phyloP scores from a whole-genome alignment of 2,113 vertebrate species.

The Octodon degus region DNA sequence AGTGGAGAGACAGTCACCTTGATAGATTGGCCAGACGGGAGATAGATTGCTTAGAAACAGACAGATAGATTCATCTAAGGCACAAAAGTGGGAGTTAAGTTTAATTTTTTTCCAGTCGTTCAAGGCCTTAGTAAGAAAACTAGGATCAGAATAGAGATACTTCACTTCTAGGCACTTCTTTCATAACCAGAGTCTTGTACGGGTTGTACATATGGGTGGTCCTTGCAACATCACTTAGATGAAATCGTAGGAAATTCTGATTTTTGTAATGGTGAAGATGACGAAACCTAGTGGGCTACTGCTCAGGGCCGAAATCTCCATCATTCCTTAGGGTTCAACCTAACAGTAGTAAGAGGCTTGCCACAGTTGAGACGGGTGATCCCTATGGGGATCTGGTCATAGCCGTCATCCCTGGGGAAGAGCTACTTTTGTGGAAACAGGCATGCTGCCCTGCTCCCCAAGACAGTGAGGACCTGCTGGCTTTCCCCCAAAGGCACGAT shows the following conservation, averaged over 20 bases:
- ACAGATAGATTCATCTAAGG: not conserved
- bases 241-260: not conserved
- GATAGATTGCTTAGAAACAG: not conserved
- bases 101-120: not conserved
- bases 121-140: not conserved
- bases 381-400: not conserved
- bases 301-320: not conserved
- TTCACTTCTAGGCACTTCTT: not conserved
- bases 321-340: not conserved
- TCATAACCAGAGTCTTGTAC: rapidly evolving
- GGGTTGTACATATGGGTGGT: rapidly evolving
- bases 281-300: not conserved
- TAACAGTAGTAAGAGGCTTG: not conserved
- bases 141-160: too few species aligned
- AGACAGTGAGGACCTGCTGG: not conserved
- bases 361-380: not conserved
- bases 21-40: not conserved
- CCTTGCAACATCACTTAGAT: not conserved
- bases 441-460: not conserved
- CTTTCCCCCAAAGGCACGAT: not conserved
- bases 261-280: not conserved
- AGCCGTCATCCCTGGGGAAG: rapidly evolving
- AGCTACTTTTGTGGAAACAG: too few species aligned
- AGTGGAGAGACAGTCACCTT: not conserved
- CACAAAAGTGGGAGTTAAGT: not conserved